Evolutionary conservation across 2,888 invertebrate species (phyloP).

Genomic region (Ophion ellenae): DNA sequence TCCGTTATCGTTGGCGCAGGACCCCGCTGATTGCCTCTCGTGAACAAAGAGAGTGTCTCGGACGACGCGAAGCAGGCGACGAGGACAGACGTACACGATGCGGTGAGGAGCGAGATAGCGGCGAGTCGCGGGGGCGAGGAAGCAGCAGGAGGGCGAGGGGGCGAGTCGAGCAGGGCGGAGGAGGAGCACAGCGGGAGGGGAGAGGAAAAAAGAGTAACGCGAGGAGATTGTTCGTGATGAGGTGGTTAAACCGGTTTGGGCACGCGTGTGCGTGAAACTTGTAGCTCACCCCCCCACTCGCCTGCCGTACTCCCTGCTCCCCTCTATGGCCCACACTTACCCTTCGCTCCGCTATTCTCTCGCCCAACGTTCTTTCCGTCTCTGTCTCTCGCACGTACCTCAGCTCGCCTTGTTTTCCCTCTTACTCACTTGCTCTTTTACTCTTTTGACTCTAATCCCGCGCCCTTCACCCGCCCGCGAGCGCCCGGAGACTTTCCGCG

Average conservation of each 20-base stretch:
- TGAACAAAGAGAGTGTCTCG: slow-evolving; percentile 78
- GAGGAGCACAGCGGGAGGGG: slow-evolving; percentile 57
- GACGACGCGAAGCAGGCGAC: slow-evolving; percentile 69
- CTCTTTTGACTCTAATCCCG: slow-evolving; percentile 60
- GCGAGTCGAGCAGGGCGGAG: not conserved
- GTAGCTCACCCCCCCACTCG: slow-evolving; percentile 37
- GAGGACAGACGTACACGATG: slow-evolving; percentile 69
- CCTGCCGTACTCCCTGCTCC: slow-evolving; percentile 17
- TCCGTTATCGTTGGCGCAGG: slow-evolving; percentile 80
- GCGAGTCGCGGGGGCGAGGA: slow-evolving; percentile 44
- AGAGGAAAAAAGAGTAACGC: slow-evolving; percentile 75
- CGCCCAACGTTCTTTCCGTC: slow-evolving; percentile 40
- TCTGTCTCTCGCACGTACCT: slow-evolving; percentile 59
- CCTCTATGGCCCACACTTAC: not conserved
- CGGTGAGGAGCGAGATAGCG: slow-evolving; percentile 59
- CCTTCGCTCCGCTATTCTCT: not conserved
- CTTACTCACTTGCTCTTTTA: slow-evolving; percentile 60
- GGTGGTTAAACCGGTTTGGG: slow-evolving; percentile 83
- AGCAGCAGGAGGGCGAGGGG: slow-evolving; percentile 52
- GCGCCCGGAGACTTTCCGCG: slow-evolving; percentile 45
- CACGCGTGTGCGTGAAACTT: slow-evolving; percentile 76
- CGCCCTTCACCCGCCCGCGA: slow-evolving; percentile 34
- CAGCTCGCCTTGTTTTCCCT: slow-evolving; percentile 48
- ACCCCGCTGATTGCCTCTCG: slow-evolving; percentile 80
- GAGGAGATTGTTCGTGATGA: slow-evolving; percentile 83